These are phyloP conservation scores for Drosophila dives DNA, from an alignment of 2,888 invertebrate species.

Conservation along the genomic window DNA sequence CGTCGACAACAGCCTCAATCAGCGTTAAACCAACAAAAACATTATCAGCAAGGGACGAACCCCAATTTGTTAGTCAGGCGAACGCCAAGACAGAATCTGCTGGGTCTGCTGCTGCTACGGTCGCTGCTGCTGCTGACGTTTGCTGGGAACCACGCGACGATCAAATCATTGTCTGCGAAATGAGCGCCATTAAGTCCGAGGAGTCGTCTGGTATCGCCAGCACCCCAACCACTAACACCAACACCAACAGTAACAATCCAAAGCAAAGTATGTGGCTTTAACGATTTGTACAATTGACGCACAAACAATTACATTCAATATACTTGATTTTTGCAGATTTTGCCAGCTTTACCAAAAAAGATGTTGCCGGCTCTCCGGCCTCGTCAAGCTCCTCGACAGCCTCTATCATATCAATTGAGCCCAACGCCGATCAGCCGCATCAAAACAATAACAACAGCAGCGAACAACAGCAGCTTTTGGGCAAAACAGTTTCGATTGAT, in stretches of 20 bases:
- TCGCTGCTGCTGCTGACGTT: conserved; percentile 24
- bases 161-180: conserved; percentile 62
- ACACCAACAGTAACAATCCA: conserved; percentile 49
- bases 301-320: neutral
- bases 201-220: conserved; percentile 42
- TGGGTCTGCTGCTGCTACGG: conserved; percentile 11
- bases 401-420: conserved; percentile 70
- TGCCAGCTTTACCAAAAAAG: conserved; percentile 75
- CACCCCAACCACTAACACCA: conserved; percentile 21
- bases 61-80: conserved; percentile 37
- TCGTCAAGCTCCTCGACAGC: conserved; percentile 65
- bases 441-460: conserved; percentile 31
- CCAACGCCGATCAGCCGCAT: conserved; percentile 38
- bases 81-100: conserved; percentile 43
- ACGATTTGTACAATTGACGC: neutral
- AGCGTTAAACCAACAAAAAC: conserved; percentile 18
- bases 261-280: conserved; percentile 66
- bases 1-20: conserved; percentile 26
- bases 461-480: conserved; percentile 25
- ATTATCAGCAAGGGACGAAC: conserved; percentile 25
- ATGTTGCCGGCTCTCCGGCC: conserved; percentile 52
- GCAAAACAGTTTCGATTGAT: conserved; percentile 49
- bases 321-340: conserved; percentile 45
- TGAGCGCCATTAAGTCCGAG: conserved; percentile 65
- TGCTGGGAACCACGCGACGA: conserved; percentile 56